Evolutionary conservation across 2,888 invertebrate genomes (phyloP), one percentile per base, ranked within the genome.

Genomic region (Cynaeus angustus): DNA sequence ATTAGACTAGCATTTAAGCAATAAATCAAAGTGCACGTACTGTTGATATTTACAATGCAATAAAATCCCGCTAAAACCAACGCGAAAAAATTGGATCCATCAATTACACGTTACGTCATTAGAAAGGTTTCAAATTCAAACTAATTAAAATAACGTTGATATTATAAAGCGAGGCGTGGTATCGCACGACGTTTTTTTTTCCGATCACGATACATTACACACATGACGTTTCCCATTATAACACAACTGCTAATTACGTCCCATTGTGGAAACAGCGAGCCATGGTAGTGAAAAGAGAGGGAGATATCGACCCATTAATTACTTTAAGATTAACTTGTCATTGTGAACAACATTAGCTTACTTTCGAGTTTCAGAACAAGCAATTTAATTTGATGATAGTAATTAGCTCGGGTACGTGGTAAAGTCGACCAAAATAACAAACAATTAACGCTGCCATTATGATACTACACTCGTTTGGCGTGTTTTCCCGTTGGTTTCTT

Each of bases 161-260:
- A 56, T 53, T 16, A 14, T 26, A 53, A 26, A 14, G 2, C 3
- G 33, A 61, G 61, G 61, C 61, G 61, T 61, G 61, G 61, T 50
- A 26, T 12, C 48, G 16, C 38, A 56, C 41, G 43, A 41, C 14
- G 12, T 8, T 55, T 55, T 56, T 55, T 30, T 56, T 56, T 41
- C 14, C 26, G 56, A 56, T 56, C 56, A 56, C 56, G 56, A 56
- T 45, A 59, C 46, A 37, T 45, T 59, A 33, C 59, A 41, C 56
- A 59, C 61, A 61, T 61, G 61, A 61, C 61, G 61, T 61, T 61
- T 61, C 48, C 61, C 61, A 61, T 61, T 61, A 61, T 38, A 61
- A 30, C 50, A 33, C 38, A 50, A 48, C 50, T 28, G 50, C 61
- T 61, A 61, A 61, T 48, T 61, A 61, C 50, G 26, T 48, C 61